phyloP scores from a whole-genome alignment of 2,888 invertebrate genomes.

The Theodoxus fluviatilis region DNA sequence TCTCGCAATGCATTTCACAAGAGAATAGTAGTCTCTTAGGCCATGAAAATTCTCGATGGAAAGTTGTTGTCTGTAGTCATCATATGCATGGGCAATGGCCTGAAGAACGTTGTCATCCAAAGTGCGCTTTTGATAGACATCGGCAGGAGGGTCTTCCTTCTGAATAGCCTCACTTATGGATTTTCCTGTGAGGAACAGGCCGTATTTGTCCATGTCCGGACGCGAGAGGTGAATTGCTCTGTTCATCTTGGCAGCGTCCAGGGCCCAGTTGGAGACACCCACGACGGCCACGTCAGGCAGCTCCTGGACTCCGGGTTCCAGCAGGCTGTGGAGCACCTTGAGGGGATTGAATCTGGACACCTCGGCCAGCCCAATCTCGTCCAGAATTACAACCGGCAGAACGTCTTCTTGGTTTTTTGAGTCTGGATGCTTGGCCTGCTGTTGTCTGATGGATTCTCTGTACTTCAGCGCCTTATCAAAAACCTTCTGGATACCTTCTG shows the following conservation, averaged over 20 bases:
- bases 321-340: conserved; percentile 33
- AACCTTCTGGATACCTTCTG: conserved; percentile 30
- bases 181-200: conserved; percentile 23
- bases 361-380: conserved; percentile 36
- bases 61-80: conserved; percentile 18
- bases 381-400: conserved; percentile 34
- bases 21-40: conserved; percentile 32
- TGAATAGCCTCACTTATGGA: conserved; percentile 25
- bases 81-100: conserved; percentile 26
- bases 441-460: too few species aligned
- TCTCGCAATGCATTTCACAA: conserved; percentile 29
- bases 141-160: too few species aligned
- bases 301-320: conserved; percentile 29
- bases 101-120: conserved; percentile 6
- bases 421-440: too few species aligned
- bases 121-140: too few species aligned
- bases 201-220: conserved; percentile 28
- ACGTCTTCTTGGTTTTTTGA: conserved; percentile 18
- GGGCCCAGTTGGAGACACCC: conserved; percentile 36
- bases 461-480: conserved; percentile 28
- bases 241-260: conserved; percentile 40
- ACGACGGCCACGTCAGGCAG: conserved; percentile 31
- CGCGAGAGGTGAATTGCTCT: conserved; percentile 31
- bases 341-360: conserved; percentile 32
- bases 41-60: conserved; percentile 28